These are phyloP conservation scores for Hippasteria phrygiana DNA, from an alignment of 53 echinoderm and acorn worm genomes.

Conservation along the genomic window DNA sequence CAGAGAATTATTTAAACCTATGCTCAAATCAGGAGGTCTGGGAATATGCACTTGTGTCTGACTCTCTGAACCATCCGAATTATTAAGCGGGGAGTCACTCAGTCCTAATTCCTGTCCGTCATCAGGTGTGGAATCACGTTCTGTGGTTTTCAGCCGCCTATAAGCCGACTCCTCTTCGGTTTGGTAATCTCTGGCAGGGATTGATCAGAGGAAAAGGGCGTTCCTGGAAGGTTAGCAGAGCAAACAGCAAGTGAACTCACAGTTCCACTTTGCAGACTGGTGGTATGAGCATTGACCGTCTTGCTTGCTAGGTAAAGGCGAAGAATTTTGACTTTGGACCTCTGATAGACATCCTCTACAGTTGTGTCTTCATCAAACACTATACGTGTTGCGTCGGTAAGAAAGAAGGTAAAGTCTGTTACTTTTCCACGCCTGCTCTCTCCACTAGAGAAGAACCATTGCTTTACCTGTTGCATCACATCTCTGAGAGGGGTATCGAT, in stretches of 20 bases:
- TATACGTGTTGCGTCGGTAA: neutral
- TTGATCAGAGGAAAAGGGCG: too few species aligned
- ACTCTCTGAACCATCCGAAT: neutral
- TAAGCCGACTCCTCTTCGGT: too few species aligned
- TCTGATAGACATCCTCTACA: neutral
- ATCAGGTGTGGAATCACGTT: neutral
- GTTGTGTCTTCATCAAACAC: neutral
- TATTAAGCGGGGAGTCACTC: neutral
- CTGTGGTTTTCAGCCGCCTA: too few species aligned
- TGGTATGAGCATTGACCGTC: too few species aligned
- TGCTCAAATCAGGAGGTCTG: neutral
- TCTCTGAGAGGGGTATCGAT: neutral
- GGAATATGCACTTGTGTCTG: neutral
- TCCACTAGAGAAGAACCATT: slow-evolving; percentile 51
- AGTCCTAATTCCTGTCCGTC: neutral
- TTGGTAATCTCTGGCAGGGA: too few species aligned
- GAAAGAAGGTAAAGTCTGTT: neutral
- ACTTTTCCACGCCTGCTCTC: slow-evolving; percentile 31
- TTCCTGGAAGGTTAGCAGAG: too few species aligned
- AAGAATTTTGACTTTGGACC: neutral
- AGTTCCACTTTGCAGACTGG: too few species aligned
- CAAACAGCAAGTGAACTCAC: neutral
- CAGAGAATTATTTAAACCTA: neutral
- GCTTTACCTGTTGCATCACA: slow-evolving; percentile 2
- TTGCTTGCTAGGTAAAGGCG: neutral